These are phyloP conservation scores for Caranx melampygus DNA, from an alignment of 2,113 vertebrate species.

Conservation along the genomic window DNA sequence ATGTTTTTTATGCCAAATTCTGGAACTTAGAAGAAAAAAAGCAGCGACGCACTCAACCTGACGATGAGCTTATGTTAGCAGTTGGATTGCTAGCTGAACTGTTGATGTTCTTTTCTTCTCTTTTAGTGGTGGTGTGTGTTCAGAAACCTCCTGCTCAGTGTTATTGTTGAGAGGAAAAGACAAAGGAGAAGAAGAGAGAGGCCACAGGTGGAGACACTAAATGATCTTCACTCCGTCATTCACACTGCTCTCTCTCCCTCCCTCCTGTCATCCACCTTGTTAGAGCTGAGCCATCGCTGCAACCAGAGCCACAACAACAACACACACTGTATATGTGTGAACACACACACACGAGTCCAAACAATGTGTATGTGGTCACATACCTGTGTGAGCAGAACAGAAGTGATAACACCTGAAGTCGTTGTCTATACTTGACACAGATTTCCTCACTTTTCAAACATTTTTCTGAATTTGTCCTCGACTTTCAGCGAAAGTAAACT, in stretches of 20 bases:
- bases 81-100: too few species aligned
- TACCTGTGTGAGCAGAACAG: not conserved
- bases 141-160: not conserved
- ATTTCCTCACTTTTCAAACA: too few species aligned
- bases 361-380: not conserved
- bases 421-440: too few species aligned
- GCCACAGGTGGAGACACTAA: not conserved
- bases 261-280: not conserved
- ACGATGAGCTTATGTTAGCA: too few species aligned
- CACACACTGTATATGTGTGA: too few species aligned
- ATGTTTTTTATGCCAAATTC: too few species aligned
- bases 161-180: not conserved
- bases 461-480: too few species aligned
- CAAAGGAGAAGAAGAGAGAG: not conserved
- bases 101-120: too few species aligned
- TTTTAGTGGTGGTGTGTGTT: not conserved
- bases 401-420: too few species aligned
- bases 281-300: conserved; percentile 1
- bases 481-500: too few species aligned
- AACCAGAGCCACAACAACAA: not conserved
- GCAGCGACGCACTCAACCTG: too few species aligned
- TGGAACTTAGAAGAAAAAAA: too few species aligned
- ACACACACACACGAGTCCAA: not conserved
- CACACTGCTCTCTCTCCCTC: not conserved
- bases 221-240: conserved; percentile 4